phyloP scores from a whole-genome alignment of 92 coral and sea anemone species.

The Scolanthus callimorphus region DNA sequence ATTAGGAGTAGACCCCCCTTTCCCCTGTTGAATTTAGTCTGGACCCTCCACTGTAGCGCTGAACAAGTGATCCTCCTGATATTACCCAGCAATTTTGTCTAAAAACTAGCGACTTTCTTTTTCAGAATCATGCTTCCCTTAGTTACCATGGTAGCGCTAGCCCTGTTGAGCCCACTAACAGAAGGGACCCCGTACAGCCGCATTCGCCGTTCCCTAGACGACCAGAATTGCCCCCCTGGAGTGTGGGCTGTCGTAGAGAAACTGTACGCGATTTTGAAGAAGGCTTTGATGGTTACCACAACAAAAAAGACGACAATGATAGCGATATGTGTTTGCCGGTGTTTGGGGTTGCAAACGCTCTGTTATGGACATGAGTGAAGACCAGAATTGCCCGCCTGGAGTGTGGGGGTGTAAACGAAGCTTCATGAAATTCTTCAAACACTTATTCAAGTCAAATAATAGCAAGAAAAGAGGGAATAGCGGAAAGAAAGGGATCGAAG shows the following conservation, averaged over 20 bases:
- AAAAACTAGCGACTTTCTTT: too few relatives aligned
- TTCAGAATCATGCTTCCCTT: conserved; percentile 17
- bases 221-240: conserved; percentile 32
- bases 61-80: too few relatives aligned
- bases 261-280: not conserved
- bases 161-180: conserved; percentile 26
- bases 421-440: not conserved
- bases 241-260: conserved; percentile 55
- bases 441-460: conserved; percentile 12
- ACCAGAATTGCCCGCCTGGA: conserved; percentile 30
- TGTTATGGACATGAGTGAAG: not conserved
- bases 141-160: conserved; percentile 10
- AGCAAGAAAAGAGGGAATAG: too few relatives aligned
- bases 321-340: conserved; percentile 40
- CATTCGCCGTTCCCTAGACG: conserved; percentile 20
- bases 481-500: conserved; percentile 5
- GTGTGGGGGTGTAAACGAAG: conserved; percentile 64
- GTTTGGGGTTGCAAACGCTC: conserved; percentile 52
- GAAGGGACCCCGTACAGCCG: conserved; percentile 23
- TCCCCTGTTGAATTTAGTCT: too few relatives aligned
- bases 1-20: too few relatives aligned
- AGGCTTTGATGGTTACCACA: not conserved
- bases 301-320: not conserved
- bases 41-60: too few relatives aligned
- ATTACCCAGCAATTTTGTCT: too few relatives aligned